Percentiles rank a stretch among this genome's conserved stretches.
Conservation (phyloP, 2,113 vertebrate species). For the Trinectes maculatus region DNA sequence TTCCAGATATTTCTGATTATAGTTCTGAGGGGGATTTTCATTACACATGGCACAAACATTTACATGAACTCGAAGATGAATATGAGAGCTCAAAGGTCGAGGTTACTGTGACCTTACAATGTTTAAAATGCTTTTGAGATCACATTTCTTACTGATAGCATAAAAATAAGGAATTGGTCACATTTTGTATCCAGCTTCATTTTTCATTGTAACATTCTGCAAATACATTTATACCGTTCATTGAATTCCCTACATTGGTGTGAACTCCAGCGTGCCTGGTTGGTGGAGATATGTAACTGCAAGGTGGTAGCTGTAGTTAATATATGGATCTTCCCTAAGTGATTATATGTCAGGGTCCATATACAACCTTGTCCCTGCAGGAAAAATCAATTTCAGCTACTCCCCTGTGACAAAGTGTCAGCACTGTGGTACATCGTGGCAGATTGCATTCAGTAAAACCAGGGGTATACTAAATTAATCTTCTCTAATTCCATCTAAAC, state of each 20-base stretch:
- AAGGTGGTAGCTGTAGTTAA: not conserved
- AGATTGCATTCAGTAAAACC: constrained; percentile 4
- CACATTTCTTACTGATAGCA: too few species aligned
- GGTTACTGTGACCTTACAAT: too few species aligned
- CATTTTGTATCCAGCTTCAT: too few species aligned
- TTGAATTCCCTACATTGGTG: too few species aligned
- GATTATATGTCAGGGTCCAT: constrained; percentile 16
- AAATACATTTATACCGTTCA: too few species aligned
- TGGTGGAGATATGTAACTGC: not conserved
- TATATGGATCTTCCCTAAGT: not conserved
- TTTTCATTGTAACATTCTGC: too few species aligned
- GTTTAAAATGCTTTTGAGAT: too few species aligned
- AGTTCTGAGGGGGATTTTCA: too few species aligned
- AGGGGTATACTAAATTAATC: constrained; percentile 12
- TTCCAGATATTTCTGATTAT: too few species aligned
- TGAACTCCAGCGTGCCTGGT: not conserved
- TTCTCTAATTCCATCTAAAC: constrained; percentile 3
- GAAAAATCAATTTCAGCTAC: constrained; percentile 1
- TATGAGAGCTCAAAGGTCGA: not conserved
- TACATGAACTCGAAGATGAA: not conserved
- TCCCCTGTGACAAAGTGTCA: constrained; percentile 7
- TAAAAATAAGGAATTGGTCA: too few species aligned
- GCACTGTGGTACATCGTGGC: not conserved
- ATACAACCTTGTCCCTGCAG: constrained; percentile 8
- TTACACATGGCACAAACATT: too few species aligned